These are phyloP conservation scores for Phacellophora camtschatica DNA, from an alignment of 30 jellyfish, hydroid and myxozoan genomes.

Conservation along the genomic window DNA sequence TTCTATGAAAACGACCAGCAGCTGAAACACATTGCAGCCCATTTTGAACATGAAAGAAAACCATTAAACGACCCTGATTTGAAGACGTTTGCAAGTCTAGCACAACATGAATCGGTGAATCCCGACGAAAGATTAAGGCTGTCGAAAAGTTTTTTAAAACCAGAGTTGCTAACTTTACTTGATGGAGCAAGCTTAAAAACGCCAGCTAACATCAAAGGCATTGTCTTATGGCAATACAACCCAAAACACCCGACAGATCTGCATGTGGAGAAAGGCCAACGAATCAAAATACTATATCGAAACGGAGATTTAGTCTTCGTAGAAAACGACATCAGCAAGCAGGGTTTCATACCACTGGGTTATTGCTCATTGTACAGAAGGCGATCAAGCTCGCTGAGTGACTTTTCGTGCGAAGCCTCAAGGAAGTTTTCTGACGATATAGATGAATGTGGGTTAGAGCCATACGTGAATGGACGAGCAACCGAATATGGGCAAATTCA, in stretches of 20 bases:
- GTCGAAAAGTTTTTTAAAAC: conserved; percentile 18
- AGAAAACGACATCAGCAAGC: conserved; percentile 31
- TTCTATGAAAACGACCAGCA: no score
- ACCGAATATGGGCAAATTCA: neutral
- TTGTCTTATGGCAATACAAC: conserved; percentile 45
- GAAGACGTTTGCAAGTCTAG: no score
- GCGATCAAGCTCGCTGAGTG: conserved; percentile 37
- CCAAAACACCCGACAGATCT: conserved; percentile 65
- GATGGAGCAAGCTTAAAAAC: conserved; percentile 42
- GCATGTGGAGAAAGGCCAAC: conserved; percentile 59
- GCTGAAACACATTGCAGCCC: no score
- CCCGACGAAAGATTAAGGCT: no score
- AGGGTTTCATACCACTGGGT: conserved; percentile 61
- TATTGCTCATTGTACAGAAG: conserved; percentile 47
- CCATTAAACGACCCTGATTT: no score
- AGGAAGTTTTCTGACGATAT: conserved; percentile 3
- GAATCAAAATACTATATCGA: conserved; percentile 34
- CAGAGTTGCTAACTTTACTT: conserved; percentile 45
- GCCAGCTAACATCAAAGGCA: conserved; percentile 65
- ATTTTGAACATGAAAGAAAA: no score
- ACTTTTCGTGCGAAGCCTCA: conserved; percentile 17
- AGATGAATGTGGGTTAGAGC: neutral
- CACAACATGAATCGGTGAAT: no score
- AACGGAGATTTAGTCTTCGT: conserved; percentile 73
- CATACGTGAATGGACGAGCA: neutral